These are phyloP conservation scores for Athalia circularis DNA, from an alignment of 2,888 invertebrate species.

Conservation along the genomic window DNA sequence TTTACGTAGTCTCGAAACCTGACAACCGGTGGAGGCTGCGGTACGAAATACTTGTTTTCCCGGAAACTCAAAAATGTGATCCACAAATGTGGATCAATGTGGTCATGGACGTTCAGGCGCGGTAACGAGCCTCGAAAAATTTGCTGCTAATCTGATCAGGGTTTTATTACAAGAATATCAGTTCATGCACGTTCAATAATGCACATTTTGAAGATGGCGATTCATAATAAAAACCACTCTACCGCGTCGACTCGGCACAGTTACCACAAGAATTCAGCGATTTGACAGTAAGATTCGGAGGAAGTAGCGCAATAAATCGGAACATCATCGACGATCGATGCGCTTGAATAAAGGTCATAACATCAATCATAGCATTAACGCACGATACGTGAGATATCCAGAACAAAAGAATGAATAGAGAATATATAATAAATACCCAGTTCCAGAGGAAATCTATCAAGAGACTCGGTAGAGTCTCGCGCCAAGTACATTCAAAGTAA, in stretches of 20 bases:
- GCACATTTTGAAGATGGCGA: constrained; percentile 24
- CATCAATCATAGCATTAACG: constrained; percentile 1
- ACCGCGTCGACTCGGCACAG: constrained; percentile 22
- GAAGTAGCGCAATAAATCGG: constrained; percentile 33
- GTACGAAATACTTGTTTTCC: not conserved
- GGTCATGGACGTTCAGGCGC: constrained; percentile 48
- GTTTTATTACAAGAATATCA: constrained; percentile 16
- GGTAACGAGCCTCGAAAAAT: constrained; percentile 42
- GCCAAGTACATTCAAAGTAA: no score
- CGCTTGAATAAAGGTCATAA: constrained; percentile 21
- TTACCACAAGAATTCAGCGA: constrained; percentile 25
- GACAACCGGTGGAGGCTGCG: not conserved
- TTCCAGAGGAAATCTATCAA: not conserved
- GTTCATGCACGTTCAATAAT: constrained; percentile 16
- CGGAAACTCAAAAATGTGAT: not conserved
- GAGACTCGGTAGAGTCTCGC: no score
- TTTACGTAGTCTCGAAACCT: not conserved
- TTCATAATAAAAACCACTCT: constrained; percentile 16
- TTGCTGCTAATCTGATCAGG: constrained; percentile 24
- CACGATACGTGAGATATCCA: not conserved
- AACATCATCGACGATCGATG: constrained; percentile 16
- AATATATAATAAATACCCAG: not conserved
- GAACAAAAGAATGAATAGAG: not conserved
- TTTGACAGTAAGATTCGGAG: constrained; percentile 43
- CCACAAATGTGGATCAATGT: constrained; percentile 42